These are phyloP conservation scores for Sciurus niger DNA, from an alignment of 2,113 vertebrate species.

Conservation along the genomic window DNA sequence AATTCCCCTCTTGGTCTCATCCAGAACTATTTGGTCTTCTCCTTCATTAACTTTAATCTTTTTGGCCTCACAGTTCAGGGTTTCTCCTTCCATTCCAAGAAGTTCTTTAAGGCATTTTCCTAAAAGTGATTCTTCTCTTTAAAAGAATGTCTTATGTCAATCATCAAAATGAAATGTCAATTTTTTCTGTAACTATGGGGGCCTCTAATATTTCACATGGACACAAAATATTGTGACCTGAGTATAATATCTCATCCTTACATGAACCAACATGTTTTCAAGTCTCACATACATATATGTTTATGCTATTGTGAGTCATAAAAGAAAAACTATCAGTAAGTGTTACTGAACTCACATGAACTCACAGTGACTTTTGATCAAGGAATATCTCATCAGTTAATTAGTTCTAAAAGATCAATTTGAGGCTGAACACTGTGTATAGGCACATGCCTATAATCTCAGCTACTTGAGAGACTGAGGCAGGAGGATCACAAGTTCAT, in stretches of 20 bases:
- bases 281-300: background rate
- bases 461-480: background rate
- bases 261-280: background rate
- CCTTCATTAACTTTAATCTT: background rate
- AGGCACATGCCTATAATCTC: background rate
- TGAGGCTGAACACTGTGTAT: background rate
- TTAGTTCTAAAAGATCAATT: constrained; percentile 33
- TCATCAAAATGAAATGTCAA: background rate
- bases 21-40: background rate
- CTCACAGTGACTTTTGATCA: background rate
- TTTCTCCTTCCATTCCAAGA: constrained; percentile 16
- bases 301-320: background rate
- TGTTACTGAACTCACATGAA: background rate
- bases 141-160: background rate
- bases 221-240: background rate
- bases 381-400: background rate
- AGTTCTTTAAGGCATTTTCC: background rate
- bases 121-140: background rate
- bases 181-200: background rate
- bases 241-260: background rate
- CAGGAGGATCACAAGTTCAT: background rate
- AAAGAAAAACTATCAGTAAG: background rate
- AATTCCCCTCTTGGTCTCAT: background rate
- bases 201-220: background rate
- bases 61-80: background rate